These are phyloP conservation scores for Nipponia nippon DNA, from an alignment of 2,113 vertebrate species.

Conservation along the genomic window DNA sequence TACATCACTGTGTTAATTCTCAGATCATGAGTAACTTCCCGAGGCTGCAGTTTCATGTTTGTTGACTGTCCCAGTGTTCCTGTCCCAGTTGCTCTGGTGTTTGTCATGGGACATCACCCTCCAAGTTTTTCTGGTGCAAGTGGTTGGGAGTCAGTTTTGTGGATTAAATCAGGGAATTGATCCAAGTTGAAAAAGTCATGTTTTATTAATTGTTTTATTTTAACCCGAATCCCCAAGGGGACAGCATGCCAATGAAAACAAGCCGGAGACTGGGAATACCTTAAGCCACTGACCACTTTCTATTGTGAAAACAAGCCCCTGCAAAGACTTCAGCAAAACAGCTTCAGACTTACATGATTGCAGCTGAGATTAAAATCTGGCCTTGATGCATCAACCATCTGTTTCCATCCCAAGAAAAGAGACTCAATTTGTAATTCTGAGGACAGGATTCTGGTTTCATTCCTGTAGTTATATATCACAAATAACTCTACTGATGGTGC, in stretches of 20 bases:
- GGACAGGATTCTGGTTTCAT: constrained; percentile 1
- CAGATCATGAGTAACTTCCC: neutral
- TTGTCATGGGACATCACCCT: constrained; percentile 42
- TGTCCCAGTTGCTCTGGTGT: constrained; percentile 31
- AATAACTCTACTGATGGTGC: neutral
- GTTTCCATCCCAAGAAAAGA: constrained; percentile 33
- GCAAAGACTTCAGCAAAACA: constrained; percentile 35
- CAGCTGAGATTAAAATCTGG: constrained; percentile 55
- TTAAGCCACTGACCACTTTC: constrained; percentile 54
- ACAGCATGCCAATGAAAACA: neutral
- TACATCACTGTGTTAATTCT: neutral
- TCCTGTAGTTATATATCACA: neutral
- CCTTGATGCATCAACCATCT: constrained; percentile 38
- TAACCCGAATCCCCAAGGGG: neutral
- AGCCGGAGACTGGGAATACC: neutral
- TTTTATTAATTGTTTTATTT: constrained; percentile 51
- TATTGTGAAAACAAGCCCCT: constrained; percentile 50
- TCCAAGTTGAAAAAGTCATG: constrained; percentile 50
- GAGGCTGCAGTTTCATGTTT: neutral
- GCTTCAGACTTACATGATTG: constrained; percentile 18
- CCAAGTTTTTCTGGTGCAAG: constrained; percentile 17
- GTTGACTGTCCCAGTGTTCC: neutral
- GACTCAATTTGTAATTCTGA: constrained; percentile 35
- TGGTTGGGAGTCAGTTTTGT: constrained; percentile 22
- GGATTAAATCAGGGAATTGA: constrained; percentile 16